Evolutionary conservation across 1,140 invertebrate genomes (phyloP), one percentile per base, ranked within the genome.

Genomic region (Phthorimaea operculella): DNA sequence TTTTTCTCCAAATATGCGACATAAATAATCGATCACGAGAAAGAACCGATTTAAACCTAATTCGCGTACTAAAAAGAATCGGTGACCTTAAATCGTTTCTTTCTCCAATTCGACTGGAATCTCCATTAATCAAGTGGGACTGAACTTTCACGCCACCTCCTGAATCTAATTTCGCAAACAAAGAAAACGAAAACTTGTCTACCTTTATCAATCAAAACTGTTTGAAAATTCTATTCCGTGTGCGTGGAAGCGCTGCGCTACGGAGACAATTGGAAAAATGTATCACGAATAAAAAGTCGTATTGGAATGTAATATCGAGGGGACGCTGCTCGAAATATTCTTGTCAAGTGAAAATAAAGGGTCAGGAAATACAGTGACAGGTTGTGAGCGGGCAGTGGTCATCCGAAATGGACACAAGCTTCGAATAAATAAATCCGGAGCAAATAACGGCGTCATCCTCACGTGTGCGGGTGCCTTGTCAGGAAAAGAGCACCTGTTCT

Each of bases 181-280:
- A 85, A 85, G 81, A 85, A 83, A 79, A 66, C 76, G 77, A 77
- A 84, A 80, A 77, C 70, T 74, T 79, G 78, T 82, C 79, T 85
- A 83, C 79, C 79, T 83, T 79, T 83, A 85, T 85, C 79, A 83
- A 83, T 85, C 79, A 83, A 83, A 85, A 80, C 74, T 80, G 78
- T 82, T 84, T 81, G 76, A 82, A 83, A 85, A 82, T 82, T 82
- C 76, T 80, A 82, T 85, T 79, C 72, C 73, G 79, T 78, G 81
- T 76, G 72, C 72, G 76, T 62, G 74, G 70, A 62, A 66, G 71
- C 76, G 69, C 68, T 74, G 72, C 73, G 71, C 76, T 72, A 64
- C 65, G 75, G 73, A 83, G 79, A 83, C 79, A 82, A 83, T 85
- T 79, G 82, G 79, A 83, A 82, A 85, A 85, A 85, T 85, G 72